phyloP scores from a whole-genome alignment of 2,797 vertebrate genomes.

The Pseudochirops corinnae region DNA sequence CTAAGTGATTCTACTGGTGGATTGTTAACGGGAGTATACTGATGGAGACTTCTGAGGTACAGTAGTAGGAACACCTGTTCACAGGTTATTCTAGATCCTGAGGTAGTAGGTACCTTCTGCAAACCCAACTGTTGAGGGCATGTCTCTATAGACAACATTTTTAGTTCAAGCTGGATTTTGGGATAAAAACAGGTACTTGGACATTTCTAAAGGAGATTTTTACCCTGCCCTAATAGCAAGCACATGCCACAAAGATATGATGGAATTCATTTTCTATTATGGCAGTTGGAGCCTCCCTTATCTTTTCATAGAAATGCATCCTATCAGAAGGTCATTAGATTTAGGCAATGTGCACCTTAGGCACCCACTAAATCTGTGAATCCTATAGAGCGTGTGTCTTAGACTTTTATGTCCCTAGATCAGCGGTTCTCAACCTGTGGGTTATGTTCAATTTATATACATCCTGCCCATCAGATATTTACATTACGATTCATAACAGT shows the following conservation, averaged over 20 bases:
- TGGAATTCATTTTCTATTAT: not conserved
- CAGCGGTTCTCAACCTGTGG: too few species aligned
- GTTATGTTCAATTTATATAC: too few species aligned
- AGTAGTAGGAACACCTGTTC: too few species aligned
- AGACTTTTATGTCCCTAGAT: not conserved
- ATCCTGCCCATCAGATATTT: too few species aligned
- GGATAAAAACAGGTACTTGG: not conserved
- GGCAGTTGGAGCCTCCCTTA: not conserved
- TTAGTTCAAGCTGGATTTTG: not conserved
- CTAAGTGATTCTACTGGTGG: not conserved
- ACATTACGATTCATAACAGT: too few species aligned
- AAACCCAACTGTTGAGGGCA: not conserved
- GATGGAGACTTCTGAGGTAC: not conserved
- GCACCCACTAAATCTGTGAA: not conserved
- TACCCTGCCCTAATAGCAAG: not conserved
- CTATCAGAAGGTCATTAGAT: not conserved
- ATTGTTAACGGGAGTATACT: not conserved
- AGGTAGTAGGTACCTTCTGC: not conserved
- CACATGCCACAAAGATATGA: not conserved
- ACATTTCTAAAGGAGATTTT: not conserved
- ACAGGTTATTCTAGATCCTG: not conserved
- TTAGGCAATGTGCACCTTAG: not conserved
- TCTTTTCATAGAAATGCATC: not conserved
- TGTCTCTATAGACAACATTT: not conserved
- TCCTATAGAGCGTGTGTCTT: not conserved